A percentile compares a stretch with the other conserved stretches of the same genome.
Evolutionary conservation across 1,140 invertebrate genomes (phyloP).

Genomic region (Caerostris extrusa): DNA sequence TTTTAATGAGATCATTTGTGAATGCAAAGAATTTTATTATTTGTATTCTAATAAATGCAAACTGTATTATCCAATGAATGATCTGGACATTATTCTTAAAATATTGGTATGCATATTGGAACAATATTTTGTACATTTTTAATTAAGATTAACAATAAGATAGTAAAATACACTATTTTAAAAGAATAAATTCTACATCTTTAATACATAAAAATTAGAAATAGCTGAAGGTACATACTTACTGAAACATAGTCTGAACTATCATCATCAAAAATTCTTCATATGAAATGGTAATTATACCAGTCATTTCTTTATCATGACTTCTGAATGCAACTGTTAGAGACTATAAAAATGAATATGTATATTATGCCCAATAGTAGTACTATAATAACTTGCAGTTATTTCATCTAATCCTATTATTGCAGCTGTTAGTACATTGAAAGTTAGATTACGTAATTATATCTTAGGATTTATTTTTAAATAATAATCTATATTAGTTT

Average conservation of each 20-base stretch:
- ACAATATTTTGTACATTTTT: too few species aligned
- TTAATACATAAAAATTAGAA: background rate
- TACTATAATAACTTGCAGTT: too few species aligned
- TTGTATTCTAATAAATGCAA: too few species aligned
- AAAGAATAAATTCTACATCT: background rate
- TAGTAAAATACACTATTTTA: too few species aligned
- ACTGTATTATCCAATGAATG: too few species aligned
- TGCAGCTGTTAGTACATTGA: background rate
- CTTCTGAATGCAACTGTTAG: slow-evolving; percentile 93
- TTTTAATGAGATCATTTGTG: background rate
- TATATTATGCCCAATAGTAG: too few species aligned
- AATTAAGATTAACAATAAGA: too few species aligned
- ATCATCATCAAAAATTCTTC: slow-evolving; percentile 98
- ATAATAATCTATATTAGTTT: too few species aligned
- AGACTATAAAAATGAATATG: slow-evolving; percentile 80
- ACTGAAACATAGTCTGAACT: slow-evolving; percentile 84
- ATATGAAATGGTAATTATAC: slow-evolving; percentile 97
- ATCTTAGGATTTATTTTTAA: too few species aligned
- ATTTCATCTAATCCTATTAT: background rate
- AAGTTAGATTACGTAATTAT: background rate
- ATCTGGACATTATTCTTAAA: too few species aligned
- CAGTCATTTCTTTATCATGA: slow-evolving; percentile 95
- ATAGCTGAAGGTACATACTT: slow-evolving; percentile 44
- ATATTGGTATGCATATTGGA: too few species aligned
- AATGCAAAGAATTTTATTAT: too few species aligned